Percentiles rank a stretch among this genome's conserved stretches.
These are phyloP conservation scores for Oncorhynchus clarkii DNA, from an alignment of 2,113 vertebrate species.

Conservation along the genomic window DNA sequence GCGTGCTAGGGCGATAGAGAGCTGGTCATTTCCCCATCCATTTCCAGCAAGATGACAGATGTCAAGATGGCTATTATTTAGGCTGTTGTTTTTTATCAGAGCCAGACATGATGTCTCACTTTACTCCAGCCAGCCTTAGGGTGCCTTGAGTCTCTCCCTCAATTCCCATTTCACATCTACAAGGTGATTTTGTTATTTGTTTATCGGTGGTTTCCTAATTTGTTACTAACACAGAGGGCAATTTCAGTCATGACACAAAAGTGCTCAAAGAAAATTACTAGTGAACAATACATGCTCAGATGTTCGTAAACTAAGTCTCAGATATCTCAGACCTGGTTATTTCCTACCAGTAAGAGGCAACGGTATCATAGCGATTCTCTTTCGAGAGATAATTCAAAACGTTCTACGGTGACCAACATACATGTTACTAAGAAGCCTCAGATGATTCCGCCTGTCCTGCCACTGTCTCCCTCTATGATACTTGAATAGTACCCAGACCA, in stretches of 20 bases:
- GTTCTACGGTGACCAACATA: not conserved
- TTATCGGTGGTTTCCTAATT: not conserved
- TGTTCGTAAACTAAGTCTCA: not conserved
- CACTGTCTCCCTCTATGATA: slow-evolving; percentile 46
- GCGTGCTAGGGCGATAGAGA: slow-evolving; percentile 67
- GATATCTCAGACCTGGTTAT: slow-evolving; percentile 25
- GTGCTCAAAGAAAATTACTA: not conserved
- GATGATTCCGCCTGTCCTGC: slow-evolving; percentile 37
- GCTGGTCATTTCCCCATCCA: slow-evolving; percentile 74
- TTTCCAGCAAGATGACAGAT: slow-evolving; percentile 74
- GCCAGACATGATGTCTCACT: slow-evolving; percentile 78
- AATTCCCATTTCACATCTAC: slow-evolving; percentile 11
- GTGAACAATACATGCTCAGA: not conserved
- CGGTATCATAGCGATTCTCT: no score
- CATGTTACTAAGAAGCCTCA: slow-evolving; percentile 20
- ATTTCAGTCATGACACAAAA: not conserved
- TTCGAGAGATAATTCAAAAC: no score
- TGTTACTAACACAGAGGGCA: not conserved
- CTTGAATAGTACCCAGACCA: slow-evolving; percentile 59
- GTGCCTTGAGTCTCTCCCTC: slow-evolving; percentile 41
- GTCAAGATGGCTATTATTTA: slow-evolving; percentile 75
- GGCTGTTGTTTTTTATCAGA: slow-evolving; percentile 64
- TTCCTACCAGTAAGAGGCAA: slow-evolving; percentile 20
- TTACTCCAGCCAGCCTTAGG: slow-evolving; percentile 56
- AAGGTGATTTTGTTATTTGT: slow-evolving; percentile 4